Evolutionary conservation across 2,797 vertebrate genomes (phyloP), one percentile per base, ranked within the genome.

Genomic region (Schizopygopsis pylzovi): DNA sequence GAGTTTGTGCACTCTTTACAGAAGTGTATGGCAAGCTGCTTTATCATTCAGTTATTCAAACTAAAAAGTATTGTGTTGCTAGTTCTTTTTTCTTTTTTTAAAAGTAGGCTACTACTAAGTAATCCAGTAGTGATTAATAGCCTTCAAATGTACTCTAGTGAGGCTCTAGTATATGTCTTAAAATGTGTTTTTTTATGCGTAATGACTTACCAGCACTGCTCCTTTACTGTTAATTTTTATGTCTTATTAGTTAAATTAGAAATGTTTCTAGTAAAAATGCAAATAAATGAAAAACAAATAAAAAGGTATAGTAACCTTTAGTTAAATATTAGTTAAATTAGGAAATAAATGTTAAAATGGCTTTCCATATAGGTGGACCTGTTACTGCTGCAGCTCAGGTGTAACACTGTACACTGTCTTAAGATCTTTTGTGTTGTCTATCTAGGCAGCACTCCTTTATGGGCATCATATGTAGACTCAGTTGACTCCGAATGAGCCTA

Each of bases 311-410:
- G 47, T 28, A 25, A 73, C 71, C 28, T 28, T 28, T 28, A 28
- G 28, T 28, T 28, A 28, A 28, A 28, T 28, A 28, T 28, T 28
- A 4, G 13, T 77, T 54, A 7, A 56, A n/a, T 39, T 16, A 41
- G 41, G 11, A 4, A 41, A 39, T 56, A 56, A 22, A 45, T 45
- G 59, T 33, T 12, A 20, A 79, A 20, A 45, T 79, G 56, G 56
- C 41, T 79, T 79, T 79, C 77, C 77, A 79, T 63, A 63, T 2
- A 83, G 10, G 28, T 5, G 72, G 22, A 83, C 43, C 82, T 83
- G 72, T 83, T 83, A 83, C 82, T 83, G 82, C 67, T 67, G 59
- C 43, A 39, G 37, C 25, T 43, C 54, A 59, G n/a, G n/a, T 75
- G 56, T 63, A 45, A 16, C 6, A 73, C 18, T 82, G 7, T 61